A percentile compares a stretch with the other conserved stretches of the same genome.
phyloP scores from a whole-genome alignment of 2,113 vertebrate species.

The Callopanchax toddi region DNA sequence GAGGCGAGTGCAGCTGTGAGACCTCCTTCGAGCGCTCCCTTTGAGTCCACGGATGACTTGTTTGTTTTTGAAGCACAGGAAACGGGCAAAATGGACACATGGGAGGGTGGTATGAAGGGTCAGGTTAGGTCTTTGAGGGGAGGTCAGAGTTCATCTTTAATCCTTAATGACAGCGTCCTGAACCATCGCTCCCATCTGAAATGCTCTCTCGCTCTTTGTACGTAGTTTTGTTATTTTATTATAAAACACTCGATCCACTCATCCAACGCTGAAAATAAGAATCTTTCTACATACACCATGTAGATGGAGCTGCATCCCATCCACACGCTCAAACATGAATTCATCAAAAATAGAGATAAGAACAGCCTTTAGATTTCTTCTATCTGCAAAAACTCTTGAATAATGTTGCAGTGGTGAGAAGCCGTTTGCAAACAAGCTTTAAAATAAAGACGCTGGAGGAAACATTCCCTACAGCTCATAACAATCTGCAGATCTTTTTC shows the following conservation, averaged over 20 bases:
- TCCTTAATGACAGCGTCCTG: constrained; percentile 20
- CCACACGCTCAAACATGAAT: constrained; percentile 53
- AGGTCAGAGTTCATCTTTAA: constrained; percentile 54
- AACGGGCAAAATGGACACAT: constrained; percentile 45
- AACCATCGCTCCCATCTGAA: constrained; percentile 29
- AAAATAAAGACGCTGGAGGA: constrained; percentile 44
- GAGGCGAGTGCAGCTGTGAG: constrained; percentile 20
- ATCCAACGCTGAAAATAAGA: constrained; percentile 40
- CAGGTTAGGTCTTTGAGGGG: constrained; percentile 17
- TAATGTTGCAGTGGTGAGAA: constrained; percentile 66
- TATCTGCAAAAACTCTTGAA: constrained; percentile 65
- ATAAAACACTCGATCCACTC: constrained; percentile 67
- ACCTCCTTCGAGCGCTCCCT: constrained; percentile 7
- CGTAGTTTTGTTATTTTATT: constrained; percentile 65
- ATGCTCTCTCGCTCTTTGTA: constrained; percentile 47
- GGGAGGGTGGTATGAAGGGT: neutral
- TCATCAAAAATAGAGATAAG: constrained; percentile 75
- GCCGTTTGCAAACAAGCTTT: constrained; percentile 64
- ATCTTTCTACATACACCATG: constrained; percentile 49
- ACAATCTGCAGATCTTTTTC: constrained; percentile 40
- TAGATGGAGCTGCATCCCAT: constrained; percentile 52
- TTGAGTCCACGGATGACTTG: constrained; percentile 29
- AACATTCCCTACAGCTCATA: constrained; percentile 45
- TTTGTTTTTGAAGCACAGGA: constrained; percentile 36
- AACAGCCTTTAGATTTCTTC: constrained; percentile 69